phyloP scores from a whole-genome alignment of 2,888 invertebrate genomes.

The Ctena decussata region DNA sequence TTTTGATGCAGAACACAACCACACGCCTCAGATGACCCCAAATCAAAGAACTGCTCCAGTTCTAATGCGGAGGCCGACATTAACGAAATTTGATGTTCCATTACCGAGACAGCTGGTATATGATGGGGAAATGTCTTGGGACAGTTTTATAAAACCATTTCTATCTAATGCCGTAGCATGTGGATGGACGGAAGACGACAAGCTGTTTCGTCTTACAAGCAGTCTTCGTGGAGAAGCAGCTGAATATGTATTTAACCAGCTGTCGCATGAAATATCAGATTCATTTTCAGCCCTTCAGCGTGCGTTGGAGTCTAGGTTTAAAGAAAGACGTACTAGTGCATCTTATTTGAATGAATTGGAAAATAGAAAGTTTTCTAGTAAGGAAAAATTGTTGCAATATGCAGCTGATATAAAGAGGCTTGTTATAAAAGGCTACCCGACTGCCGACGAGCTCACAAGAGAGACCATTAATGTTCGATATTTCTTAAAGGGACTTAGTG shows the following conservation, averaged over 20 bases:
- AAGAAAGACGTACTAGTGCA: conserved; percentile 29
- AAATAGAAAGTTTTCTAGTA: conserved; percentile 15
- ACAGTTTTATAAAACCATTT: too few relatives aligned
- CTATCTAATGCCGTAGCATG: conserved; percentile 6
- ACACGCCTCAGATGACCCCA: too few relatives aligned
- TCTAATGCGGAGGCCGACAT: too few relatives aligned
- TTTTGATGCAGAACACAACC: too few relatives aligned
- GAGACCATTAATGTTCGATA: conserved; percentile 47
- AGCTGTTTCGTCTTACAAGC: conserved; percentile 32
- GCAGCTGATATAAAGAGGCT: conserved; percentile 37
- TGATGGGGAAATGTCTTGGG: conserved; percentile 31
- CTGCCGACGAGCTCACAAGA: conserved; percentile 36
- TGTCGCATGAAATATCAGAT: not conserved
- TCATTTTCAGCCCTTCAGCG: conserved; percentile 10
- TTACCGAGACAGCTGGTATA: conserved; percentile 21
- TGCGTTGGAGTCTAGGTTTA: conserved; percentile 40
- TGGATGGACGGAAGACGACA: conserved; percentile 33
- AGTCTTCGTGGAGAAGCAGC: conserved; percentile 41
- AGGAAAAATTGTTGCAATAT: conserved; percentile 50
- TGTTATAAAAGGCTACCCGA: conserved; percentile 39
- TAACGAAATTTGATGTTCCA: conserved; percentile 18
- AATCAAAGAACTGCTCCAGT: too few relatives aligned
- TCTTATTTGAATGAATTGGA: conserved; percentile 53
- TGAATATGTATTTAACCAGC: conserved; percentile 47
- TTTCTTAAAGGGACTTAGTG: conserved; percentile 47